phyloP scores from a whole-genome alignment of 2,888 invertebrate genomes.

The Thyatira batis region DNA sequence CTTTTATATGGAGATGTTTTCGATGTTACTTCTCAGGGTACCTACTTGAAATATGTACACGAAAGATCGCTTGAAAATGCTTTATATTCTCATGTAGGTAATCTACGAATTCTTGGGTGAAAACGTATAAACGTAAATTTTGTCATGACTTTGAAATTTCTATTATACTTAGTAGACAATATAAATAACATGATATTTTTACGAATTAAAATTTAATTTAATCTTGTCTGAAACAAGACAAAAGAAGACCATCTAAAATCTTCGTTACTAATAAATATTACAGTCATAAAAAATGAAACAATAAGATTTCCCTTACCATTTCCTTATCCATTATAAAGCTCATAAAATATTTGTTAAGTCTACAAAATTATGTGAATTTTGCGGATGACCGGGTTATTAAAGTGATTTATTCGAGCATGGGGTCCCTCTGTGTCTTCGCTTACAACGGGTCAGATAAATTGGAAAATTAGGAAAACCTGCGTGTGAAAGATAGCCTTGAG shows the following conservation, averaged over 20 bases:
- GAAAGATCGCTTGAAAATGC: not conserved
- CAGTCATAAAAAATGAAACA: not conserved
- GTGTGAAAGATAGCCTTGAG: conserved; percentile 49
- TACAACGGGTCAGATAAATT: conserved; percentile 52
- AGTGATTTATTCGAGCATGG: conserved; percentile 56
- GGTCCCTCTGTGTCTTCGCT: conserved; percentile 36
- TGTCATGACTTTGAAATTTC: too few relatives aligned
- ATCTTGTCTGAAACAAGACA: too few relatives aligned
- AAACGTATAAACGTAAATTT: too few relatives aligned
- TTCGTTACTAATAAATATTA: too few relatives aligned
- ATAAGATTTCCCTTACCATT: conserved; percentile 5
- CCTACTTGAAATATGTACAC: not conserved
- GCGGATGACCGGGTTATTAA: conserved; percentile 47
- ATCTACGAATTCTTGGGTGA: too few relatives aligned
- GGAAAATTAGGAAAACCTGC: conserved; percentile 55
- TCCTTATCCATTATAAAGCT: conserved; percentile 35
- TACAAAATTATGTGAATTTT: conserved; percentile 42
- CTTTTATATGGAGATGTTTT: conserved; percentile 4
- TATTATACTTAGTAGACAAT: too few relatives aligned
- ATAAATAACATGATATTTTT: too few relatives aligned
- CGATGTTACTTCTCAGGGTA: not conserved
- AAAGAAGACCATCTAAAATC: too few relatives aligned
- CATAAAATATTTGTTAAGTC: conserved; percentile 38
- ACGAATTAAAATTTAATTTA: too few relatives aligned
- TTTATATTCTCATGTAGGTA: too few relatives aligned